phyloP scores from a whole-genome alignment of 2,888 invertebrate species.

The Uropetala carovei region DNA sequence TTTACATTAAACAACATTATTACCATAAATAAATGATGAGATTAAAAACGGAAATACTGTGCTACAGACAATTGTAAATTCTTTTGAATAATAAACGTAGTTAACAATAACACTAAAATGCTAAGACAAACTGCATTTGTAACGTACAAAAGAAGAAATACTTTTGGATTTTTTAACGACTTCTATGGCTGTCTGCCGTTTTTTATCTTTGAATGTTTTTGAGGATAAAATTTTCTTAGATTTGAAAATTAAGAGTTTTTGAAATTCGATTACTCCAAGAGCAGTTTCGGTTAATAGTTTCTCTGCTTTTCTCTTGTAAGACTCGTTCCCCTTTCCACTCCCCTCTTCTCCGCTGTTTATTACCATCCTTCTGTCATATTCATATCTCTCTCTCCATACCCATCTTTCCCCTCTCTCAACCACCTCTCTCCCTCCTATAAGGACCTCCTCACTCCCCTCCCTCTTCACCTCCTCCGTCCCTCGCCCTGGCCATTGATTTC shows the following conservation, averaged over 20 bases:
- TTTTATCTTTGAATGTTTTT: not conserved
- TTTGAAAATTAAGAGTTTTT: not conserved
- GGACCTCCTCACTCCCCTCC: not conserved
- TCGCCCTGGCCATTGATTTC: conserved; percentile 47
- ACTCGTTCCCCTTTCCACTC: conserved; percentile 26
- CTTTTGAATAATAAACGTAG: too few species aligned
- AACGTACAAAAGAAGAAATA: not conserved
- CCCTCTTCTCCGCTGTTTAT: not conserved
- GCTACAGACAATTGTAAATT: too few species aligned
- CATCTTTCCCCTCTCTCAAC: not conserved
- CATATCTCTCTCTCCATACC: conserved; percentile 27
- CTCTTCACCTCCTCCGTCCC: not conserved
- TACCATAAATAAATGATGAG: too few species aligned
- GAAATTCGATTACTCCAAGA: not conserved
- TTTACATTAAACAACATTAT: not conserved
- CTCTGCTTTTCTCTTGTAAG: not conserved
- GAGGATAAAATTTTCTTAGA: not conserved
- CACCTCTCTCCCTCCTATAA: not conserved
- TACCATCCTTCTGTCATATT: conserved; percentile 53
- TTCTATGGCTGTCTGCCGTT: not conserved
- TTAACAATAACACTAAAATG: too few species aligned
- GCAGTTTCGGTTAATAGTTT: not conserved
- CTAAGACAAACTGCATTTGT: not conserved
- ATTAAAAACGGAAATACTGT: too few species aligned
- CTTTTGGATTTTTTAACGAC: not conserved